Evolutionary conservation across 2,888 invertebrate species (phyloP).

Genomic region (Abrostola triplasia): DNA sequence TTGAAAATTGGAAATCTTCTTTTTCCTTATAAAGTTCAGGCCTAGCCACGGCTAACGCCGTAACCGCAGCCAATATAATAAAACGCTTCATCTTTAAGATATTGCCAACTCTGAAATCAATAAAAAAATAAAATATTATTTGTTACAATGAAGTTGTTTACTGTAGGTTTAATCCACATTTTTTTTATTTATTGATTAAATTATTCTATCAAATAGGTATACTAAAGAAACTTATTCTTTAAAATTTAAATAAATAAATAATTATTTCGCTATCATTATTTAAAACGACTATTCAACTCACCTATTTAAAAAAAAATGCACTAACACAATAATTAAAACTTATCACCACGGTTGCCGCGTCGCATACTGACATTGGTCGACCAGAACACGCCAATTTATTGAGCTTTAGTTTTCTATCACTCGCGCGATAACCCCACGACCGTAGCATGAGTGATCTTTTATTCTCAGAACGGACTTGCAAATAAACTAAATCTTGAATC

Average conservation of each 20-base stretch:
- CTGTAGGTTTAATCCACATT: no score
- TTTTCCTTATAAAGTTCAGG: slow-evolving; percentile 83
- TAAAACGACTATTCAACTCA: slow-evolving; percentile 43
- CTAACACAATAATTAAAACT: slow-evolving; percentile 46
- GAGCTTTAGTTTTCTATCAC: slow-evolving; percentile 77
- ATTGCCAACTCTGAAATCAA: slow-evolving; percentile 60
- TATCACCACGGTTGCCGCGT: slow-evolving; percentile 57
- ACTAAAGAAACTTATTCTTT: no score
- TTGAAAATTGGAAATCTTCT: slow-evolving; percentile 84
- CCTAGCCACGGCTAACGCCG: slow-evolving; percentile 72
- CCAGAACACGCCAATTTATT: slow-evolving; percentile 77
- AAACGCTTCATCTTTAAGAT: slow-evolving; percentile 71
- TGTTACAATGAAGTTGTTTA: no score
- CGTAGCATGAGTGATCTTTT: slow-evolving; percentile 73
- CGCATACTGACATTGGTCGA: slow-evolving; percentile 74
- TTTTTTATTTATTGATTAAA: no score
- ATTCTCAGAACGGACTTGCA: slow-evolving; percentile 78
- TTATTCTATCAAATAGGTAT: no score
- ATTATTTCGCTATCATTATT: neutral
- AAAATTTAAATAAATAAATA: neutral
- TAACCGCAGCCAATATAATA: slow-evolving; percentile 69
- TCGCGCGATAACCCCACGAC: slow-evolving; percentile 77
- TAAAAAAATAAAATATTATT: neutral
- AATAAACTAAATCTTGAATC: slow-evolving; percentile 63
- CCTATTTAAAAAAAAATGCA: slow-evolving; percentile 45